Conservation (phyloP, 2,797 vertebrate species). For the Sorex maritimensis region DNA sequence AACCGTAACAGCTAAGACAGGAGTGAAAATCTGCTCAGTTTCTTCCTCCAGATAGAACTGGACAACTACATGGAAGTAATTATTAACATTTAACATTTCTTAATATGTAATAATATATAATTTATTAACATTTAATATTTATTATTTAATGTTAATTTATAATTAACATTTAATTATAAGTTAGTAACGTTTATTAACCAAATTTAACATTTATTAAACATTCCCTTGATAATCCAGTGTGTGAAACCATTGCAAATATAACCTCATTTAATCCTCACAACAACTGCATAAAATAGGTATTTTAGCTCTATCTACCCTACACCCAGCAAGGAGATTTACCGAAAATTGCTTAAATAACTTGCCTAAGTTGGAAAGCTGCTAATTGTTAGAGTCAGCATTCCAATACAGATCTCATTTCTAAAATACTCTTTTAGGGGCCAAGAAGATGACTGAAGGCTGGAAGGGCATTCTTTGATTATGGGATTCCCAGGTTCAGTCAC, state of each 20-base stretch:
- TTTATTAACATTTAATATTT: no score
- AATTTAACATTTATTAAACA: slow-evolving; percentile 17
- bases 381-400: not conserved
- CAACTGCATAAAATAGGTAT: not conserved
- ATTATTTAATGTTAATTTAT: not conserved
- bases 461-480: no score
- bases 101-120: not conserved
- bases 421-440: not conserved
- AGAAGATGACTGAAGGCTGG: no score
- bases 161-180: not conserved
- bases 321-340: not conserved
- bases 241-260: not conserved
- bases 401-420: slow-evolving; percentile 15
- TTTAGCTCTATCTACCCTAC: not conserved
- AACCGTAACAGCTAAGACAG: not conserved
- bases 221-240: not conserved
- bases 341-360: slow-evolving; percentile 31
- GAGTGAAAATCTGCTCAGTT: not conserved
- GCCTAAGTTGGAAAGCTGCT: not conserved
- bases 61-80: slow-evolving; percentile 45
- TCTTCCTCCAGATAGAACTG: not conserved
- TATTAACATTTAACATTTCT: not conserved
- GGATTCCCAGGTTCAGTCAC: no score
- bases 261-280: slow-evolving; percentile 45
- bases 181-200: no score